These are phyloP conservation scores for Caradrina kadenii DNA, from an alignment of 2,888 invertebrate species.

Conservation along the genomic window DNA sequence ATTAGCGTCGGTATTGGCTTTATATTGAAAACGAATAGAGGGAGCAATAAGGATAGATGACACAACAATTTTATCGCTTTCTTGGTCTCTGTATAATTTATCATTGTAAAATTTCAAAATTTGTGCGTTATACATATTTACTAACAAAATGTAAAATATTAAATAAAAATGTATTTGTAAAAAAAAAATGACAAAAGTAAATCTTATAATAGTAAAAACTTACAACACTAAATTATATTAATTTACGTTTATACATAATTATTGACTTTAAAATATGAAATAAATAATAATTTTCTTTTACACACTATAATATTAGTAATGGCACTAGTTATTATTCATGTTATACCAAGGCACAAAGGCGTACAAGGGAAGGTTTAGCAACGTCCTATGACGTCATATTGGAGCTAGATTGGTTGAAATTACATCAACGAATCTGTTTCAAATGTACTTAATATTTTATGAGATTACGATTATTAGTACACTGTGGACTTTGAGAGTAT, in stretches of 20 bases:
- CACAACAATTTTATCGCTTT: constrained; percentile 4
- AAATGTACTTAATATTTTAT: constrained; percentile 38
- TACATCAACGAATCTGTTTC: constrained; percentile 39
- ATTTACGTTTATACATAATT: constrained; percentile 54
- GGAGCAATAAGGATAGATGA: constrained; percentile 1
- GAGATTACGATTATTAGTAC: constrained; percentile 43
- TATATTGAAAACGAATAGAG: constrained; percentile 23
- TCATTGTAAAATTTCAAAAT: constrained; percentile 4
- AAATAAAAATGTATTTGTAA: constrained; percentile 32
- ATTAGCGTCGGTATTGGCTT: constrained; percentile 48
- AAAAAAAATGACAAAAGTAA: constrained; percentile 45
- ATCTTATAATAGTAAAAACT: constrained; percentile 47
- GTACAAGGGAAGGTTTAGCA: constrained; percentile 59
- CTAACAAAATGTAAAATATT: constrained; percentile 16
- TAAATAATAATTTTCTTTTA: constrained; percentile 67
- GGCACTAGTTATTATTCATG: constrained; percentile 80
- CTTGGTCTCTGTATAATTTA: background rate
- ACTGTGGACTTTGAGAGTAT: constrained; percentile 35
- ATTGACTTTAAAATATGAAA: constrained; percentile 62
- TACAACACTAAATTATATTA: constrained; percentile 57
- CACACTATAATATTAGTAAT: constrained; percentile 79
- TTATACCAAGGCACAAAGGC: constrained; percentile 77
- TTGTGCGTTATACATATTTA: constrained; percentile 26
- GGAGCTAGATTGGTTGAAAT: constrained; percentile 48
- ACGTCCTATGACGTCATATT: constrained; percentile 38